Base-by-base conservation (phyloP, 2,113 vertebrate species). In the Alethe diademata region DNA sequence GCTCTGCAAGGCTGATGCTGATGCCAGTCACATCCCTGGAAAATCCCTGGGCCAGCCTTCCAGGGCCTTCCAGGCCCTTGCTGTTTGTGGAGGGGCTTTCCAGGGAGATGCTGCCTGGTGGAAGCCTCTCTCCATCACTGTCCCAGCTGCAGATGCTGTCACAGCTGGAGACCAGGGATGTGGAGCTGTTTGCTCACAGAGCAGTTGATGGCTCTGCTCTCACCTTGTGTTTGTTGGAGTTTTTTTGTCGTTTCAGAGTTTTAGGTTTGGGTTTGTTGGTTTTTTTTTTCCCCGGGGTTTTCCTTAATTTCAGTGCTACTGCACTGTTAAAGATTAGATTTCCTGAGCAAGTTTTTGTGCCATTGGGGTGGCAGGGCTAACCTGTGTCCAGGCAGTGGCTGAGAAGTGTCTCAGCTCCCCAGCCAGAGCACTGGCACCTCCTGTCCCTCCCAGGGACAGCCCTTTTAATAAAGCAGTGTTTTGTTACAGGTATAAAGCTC, bases 391-490 rank as follows among this genome's bases (percentile, higher is more conserved):
- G 8, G 19, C 16, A 5, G 2, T 2, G 9, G 28, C 5, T 16
- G 36, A 28, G 50, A 19, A 29, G 19, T 48, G 64, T 50, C 69
- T 28, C 8, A 8, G 18, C 45, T 15, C 35, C 40, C 43, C 4
- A 2, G 28, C 6, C 0, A 0, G 24, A 38, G 45, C 19, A 0
- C 0, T 10, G 28, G 35, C 31, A 20, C 23, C 35, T 45, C 31
- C 42, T 28, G 58, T 35, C 36, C 20, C 36, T 26, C 7, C 23
- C 1, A 0, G 28, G 67, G 64, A 51, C 50, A 51, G 50, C 26
- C 50, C 50, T 53, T 66, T 78, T 74, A 36, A 80, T 79, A 60
- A 80, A 72, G 75, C 20, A 38, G 57, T 25, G 48, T 73, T 69
- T 69, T 65, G 36, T 45, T 43, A 31, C 9, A 23, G 29, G 28